Conservation (phyloP, 92 coral and sea anemone genomes). For the Anthopleura xanthogrammica region DNA sequence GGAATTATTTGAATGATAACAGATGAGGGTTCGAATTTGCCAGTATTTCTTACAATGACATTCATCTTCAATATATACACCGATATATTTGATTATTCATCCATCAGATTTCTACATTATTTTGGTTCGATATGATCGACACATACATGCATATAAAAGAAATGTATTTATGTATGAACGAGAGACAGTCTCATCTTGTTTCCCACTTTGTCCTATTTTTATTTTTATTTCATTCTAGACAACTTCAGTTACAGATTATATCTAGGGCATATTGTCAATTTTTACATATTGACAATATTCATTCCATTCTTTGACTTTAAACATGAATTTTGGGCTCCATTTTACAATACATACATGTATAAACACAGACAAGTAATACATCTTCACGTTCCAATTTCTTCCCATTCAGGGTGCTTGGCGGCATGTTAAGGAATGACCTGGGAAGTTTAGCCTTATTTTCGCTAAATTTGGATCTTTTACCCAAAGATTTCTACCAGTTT, state of each 20-base stretch:
- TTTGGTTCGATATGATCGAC: neutral
- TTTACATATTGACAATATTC: neutral
- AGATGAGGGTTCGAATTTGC: conserved; percentile 13
- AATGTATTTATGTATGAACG: neutral
- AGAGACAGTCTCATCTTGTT: neutral
- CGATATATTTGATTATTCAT: neutral
- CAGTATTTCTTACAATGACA: neutral
- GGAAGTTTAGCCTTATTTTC: neutral
- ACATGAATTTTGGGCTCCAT: too few species aligned
- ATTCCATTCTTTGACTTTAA: too few species aligned
- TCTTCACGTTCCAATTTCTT: too few species aligned
- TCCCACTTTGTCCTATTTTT: too few species aligned
- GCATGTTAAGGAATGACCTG: conserved; percentile 2
- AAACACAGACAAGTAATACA: too few species aligned
- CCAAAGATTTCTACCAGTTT: neutral
- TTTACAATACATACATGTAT: too few species aligned
- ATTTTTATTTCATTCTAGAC: neutral
- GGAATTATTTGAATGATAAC: conserved; percentile 9
- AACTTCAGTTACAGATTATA: too few species aligned
- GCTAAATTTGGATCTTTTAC: neutral
- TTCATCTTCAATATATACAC: conserved; percentile 7
- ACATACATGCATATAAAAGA: neutral
- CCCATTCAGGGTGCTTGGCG: too few species aligned
- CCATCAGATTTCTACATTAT: neutral
- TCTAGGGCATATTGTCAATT: too few species aligned